Evolutionary conservation across 2,113 vertebrate genomes (phyloP), one percentile per base, ranked within the genome.

Genomic region (Heptranchias perlo): DNA sequence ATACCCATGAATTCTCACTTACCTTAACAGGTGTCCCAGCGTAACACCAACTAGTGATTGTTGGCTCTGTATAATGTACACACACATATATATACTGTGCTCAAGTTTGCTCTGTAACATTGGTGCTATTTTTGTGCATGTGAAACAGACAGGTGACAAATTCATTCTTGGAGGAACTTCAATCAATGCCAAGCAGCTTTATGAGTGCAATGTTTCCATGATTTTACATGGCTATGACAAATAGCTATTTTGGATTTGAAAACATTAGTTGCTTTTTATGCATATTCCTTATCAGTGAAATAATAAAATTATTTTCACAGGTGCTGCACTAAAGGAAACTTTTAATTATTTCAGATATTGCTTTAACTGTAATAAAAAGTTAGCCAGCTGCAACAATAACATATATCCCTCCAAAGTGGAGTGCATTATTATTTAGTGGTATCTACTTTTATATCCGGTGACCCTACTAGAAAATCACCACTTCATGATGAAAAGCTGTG

Each of bases 91-190:
- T n/a, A 62, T 4, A 62, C 31, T n/a, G 0, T 49, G 39, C 25
- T 95, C 35, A 49, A 49, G 92, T 94, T 94, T 94, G 62, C 92
- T 65, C 21, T 94, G 92, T 65, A 44, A 47, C 23, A 28, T 49
- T 49, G 25, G 8, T 54, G 86, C 64, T 95, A 69, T 49, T 67
- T 69, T 95, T 49, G 11, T 31, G 8, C 64, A 18, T 95, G 93
- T 67, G 93, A 95, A 95, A 49, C 44, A 67, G 64, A 25, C 93
- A 95, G 93, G 25, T 95, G 93, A 49, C 64, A 95, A 49, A 67
- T 94, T 67, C 16, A 31, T 69, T 95, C 62, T 31, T 67, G 62
- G 62, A 95, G 44, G 23, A 69, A 95, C 2, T 95, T 95, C 44
- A 69, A 95, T 18, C 64, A 49, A 49, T 95, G 39, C 3, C 61